Base-by-base conservation (phyloP, 2,113 vertebrate species). In the Microcebus murinus region DNA sequence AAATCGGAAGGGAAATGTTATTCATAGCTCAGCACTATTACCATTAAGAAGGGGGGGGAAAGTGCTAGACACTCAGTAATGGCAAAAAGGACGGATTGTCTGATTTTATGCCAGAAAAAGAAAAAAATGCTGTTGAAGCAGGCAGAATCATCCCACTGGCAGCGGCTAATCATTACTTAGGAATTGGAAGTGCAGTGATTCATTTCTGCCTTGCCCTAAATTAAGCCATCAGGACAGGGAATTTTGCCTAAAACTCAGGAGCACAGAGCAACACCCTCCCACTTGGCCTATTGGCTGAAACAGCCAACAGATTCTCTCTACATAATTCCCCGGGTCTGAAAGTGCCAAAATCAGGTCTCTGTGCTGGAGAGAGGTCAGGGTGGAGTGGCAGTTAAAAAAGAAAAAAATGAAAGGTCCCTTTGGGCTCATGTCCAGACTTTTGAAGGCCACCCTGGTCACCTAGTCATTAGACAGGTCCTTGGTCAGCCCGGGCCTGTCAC, bases 41-140 rank as follows among this genome's bases (percentile, higher is more conserved):
- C 96, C 86, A 93, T 90, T 90, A 85, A 84, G 89, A 42, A 6
- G 23, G 15, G 25, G 8, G 3, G 91, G 91, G 61, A 86, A n/a
- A 1, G 0, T 50, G 31, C 88, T 89, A 92, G 94, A 70, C 36
- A 50, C 76, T 52, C 1, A 23, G 85, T 77, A 97, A 95, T 52
- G 8, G 42, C 85, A 71, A 91, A 94, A 97, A 65, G 59, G 87
- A 87, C 20, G 2, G 83, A 91, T 71, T 61, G 34, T 92, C 90
- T 92, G 97, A 96, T 97, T 98, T 97, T 97, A 96, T 97, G 71
- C 68, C 14, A 10, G 85, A 86, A 96, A 97, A 83, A 36, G 9
- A 81, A 96, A 86, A 96, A 86, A 31, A 45, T 63, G 31, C 83
- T 55, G 92, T 76, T 91, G 89, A 97, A 94, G n/a, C 21, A 15